Base-by-base conservation (phyloP, 2,113 vertebrate species). In the Fukomys damarensis region DNA sequence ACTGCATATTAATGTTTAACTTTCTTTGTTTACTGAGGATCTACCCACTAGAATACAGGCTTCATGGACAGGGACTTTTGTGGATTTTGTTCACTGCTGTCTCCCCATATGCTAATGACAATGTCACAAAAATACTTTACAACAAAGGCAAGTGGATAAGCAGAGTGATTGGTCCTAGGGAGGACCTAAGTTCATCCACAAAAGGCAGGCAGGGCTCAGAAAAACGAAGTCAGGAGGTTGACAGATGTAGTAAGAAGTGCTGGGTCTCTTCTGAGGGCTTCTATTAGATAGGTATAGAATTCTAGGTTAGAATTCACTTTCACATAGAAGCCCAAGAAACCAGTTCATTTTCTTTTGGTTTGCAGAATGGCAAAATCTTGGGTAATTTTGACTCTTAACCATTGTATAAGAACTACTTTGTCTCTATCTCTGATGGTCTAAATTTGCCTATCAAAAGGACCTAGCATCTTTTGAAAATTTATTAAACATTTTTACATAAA, bases 401-500 rank as follows among this genome's bases (percentile, higher is more conserved):
- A 92, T 81, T 76, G 9, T 46, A 41, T 7, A 74, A 86, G 43
- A 38, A 85, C 32, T 91, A 77, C 35, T 82, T 79, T 81, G n/a
- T 76, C 63, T 92, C 77, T 93, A 83, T 41, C 20, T 28, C 43
- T 88, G 22, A 80, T 17, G 46, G 17, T 49, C 41, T 76, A 91
- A 91, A 91, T 61, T 63, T 86, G 76, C 26, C 87, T 35, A 9
- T 91, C 74, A 74, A 77, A 94, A 26, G 20, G 20, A 17, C 32
- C 43, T 93, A 38, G n/a, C 32, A 68, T 65, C 56, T 77, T 92
- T 74, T 74, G 7, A n/a, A n/a, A 66, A 66, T 87, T 68, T 65
- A 85, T 81, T 82, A n/a, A 96, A 77, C 61, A 68, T 74, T 92
- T 41, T 93, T 38, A 92, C 95, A 90, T 59, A 72, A 41, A 84